These are phyloP conservation scores for Panopea generosa DNA, from an alignment of 2,888 invertebrate genomes.

Conservation along the genomic window DNA sequence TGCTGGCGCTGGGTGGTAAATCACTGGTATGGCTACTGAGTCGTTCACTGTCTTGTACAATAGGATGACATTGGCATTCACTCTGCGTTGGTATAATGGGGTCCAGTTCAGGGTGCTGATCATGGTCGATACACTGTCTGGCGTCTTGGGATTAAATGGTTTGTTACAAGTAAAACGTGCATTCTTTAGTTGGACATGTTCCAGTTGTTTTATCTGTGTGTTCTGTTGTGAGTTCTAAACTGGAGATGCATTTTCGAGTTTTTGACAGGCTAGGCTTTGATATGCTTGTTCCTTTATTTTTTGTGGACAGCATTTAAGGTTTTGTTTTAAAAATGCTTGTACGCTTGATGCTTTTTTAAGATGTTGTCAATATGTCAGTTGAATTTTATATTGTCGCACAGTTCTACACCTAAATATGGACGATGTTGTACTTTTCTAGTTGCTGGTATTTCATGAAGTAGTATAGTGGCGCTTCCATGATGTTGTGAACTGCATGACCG, in stretches of 20 bases:
- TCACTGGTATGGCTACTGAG: constrained; percentile 1
- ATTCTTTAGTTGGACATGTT: constrained; percentile 5
- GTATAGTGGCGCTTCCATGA: constrained; percentile 4
- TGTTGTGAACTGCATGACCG: constrained; percentile 25
- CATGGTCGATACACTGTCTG: background rate
- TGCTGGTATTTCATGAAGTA: too few relatives aligned
- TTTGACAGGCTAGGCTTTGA: background rate
- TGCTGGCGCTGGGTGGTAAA: too few relatives aligned
- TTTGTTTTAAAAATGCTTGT: constrained; percentile 2
- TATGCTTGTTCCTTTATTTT: background rate
- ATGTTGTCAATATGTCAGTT: constrained; percentile 8
- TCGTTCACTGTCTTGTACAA: constrained; percentile 1
- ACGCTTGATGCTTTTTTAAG: background rate
- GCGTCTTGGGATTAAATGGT: constrained; percentile 4
- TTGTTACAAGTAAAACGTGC: constrained; percentile 5
- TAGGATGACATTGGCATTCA: background rate
- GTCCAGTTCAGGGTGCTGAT: background rate
- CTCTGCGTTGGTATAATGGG: too few relatives aligned
- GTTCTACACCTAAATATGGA: constrained; percentile 12
- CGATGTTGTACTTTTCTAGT: background rate
- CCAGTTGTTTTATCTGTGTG: constrained; percentile 4
- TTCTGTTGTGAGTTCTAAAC: constrained; percentile 10
- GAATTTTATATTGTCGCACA: constrained; percentile 13
- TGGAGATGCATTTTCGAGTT: background rate
- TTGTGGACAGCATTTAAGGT: constrained; percentile 7